These are phyloP conservation scores for Squalus acanthias DNA, from an alignment of 2,797 vertebrate genomes.

Conservation along the genomic window DNA sequence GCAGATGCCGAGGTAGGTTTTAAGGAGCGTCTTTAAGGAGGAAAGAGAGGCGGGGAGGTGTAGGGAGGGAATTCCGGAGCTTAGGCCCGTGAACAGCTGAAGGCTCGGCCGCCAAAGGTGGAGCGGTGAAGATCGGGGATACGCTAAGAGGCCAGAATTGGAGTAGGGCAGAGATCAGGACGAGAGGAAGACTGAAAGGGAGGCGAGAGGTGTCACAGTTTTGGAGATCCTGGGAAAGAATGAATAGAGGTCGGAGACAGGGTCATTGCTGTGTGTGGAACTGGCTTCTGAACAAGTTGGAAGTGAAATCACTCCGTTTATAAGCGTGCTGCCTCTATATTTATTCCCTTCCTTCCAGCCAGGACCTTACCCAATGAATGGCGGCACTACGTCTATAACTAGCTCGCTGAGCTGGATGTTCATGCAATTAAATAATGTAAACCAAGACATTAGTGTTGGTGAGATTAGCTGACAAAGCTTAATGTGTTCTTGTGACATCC, in stretches of 20 bases:
- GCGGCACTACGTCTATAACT: neutral
- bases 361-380: neutral
- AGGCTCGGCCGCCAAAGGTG: too few relatives aligned
- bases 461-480: neutral
- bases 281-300: neutral
- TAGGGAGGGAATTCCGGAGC: too few relatives aligned
- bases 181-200: neutral
- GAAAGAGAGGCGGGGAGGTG: too few relatives aligned
- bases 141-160: too few relatives aligned
- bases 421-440: neutral
- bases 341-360: neutral
- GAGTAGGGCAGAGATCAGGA: neutral
- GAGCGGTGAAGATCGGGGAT: too few relatives aligned
- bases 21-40: too few relatives aligned
- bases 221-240: neutral
- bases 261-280: neutral
- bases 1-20: too few relatives aligned
- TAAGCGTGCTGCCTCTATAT: neutral
- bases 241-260: neutral
- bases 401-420: neutral
- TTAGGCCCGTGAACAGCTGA: too few relatives aligned
- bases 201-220: neutral
- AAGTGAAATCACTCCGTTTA: neutral
- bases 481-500: constrained; percentile 3
- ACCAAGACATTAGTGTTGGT: neutral